Conservation (phyloP, 1,140 invertebrate species). For the Pseudomyrmex dendroicus region DNA sequence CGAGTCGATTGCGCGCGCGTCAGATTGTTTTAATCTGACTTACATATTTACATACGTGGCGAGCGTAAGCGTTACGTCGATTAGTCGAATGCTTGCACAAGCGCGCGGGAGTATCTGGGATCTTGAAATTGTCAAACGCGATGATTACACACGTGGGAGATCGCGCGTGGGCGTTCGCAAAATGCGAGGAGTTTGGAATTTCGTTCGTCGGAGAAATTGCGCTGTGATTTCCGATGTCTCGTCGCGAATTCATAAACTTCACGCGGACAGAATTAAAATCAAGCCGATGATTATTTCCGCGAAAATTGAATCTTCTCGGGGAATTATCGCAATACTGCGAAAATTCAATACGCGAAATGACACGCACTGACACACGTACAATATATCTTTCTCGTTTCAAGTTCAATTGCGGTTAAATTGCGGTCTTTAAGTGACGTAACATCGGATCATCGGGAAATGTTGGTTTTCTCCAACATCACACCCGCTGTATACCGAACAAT, state of each 20-base stretch:
- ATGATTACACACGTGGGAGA: constrained; percentile 20
- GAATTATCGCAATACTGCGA: background rate
- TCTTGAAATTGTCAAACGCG: constrained; percentile 33
- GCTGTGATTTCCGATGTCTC: background rate
- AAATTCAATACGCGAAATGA: background rate
- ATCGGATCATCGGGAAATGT: background rate
- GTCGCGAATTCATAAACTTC: background rate
- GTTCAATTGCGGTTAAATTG: constrained; percentile 17
- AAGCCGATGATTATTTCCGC: background rate
- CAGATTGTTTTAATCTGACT: constrained; percentile 42
- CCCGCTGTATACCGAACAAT: constrained; percentile 8
- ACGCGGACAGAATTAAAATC: background rate
- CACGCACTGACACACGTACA: background rate
- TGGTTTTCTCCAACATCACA: background rate
- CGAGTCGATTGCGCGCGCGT: background rate
- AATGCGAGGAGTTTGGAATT: background rate
- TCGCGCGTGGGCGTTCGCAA: background rate
- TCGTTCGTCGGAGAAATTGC: background rate
- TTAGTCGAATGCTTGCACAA: constrained; percentile 15
- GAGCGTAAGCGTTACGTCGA: background rate
- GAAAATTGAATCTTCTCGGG: background rate
- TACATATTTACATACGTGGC: constrained; percentile 27
- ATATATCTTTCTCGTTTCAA: background rate
- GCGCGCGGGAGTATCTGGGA: background rate
- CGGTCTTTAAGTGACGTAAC: background rate